phyloP scores from a whole-genome alignment of 2,888 invertebrate genomes.

The Mesorhabditis sp. region DNA sequence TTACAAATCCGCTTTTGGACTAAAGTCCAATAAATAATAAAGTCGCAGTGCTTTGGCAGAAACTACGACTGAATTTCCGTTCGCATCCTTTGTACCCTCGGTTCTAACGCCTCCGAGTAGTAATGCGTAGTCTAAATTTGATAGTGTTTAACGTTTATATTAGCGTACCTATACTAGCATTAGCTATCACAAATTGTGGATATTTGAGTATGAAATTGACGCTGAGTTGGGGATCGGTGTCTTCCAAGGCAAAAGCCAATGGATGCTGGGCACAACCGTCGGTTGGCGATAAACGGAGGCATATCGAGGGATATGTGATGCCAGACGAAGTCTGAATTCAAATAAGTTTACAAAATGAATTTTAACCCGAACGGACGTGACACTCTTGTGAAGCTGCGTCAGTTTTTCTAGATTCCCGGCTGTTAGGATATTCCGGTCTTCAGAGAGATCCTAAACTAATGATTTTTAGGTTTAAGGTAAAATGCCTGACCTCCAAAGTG shows the following conservation, averaged over 20 bases:
- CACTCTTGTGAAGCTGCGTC: slow-evolving; percentile 30
- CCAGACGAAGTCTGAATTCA: slow-evolving; percentile 19
- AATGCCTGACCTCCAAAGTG: slow-evolving; percentile 8
- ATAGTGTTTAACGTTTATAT: slow-evolving; percentile 40
- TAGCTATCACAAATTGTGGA: slow-evolving; percentile 14
- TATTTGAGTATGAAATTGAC: background rate
- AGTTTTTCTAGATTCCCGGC: slow-evolving; percentile 27
- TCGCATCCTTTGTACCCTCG: slow-evolving; percentile 17
- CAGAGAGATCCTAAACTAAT: slow-evolving; percentile 34
- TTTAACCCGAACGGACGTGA: slow-evolving; percentile 26
- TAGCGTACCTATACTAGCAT: slow-evolving; percentile 44
- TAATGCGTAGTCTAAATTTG: slow-evolving; percentile 49
- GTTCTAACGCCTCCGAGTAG: slow-evolving; percentile 49
- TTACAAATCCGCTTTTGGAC: slow-evolving; percentile 25
- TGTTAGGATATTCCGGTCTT: slow-evolving; percentile 35
- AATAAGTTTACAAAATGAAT: background rate
- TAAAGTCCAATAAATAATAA: slow-evolving; percentile 41
- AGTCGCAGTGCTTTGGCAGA: slow-evolving; percentile 46
- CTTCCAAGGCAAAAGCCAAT: slow-evolving; percentile 30
- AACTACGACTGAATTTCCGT: slow-evolving; percentile 39
- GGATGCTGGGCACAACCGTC: slow-evolving; percentile 31
- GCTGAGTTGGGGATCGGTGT: slow-evolving; percentile 18
- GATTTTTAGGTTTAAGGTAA: background rate
- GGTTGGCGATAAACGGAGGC: slow-evolving; percentile 23
- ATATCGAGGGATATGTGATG: slow-evolving; percentile 16